These are phyloP conservation scores for Eremobia ochroleuca DNA, from an alignment of 2,888 invertebrate species.

Conservation along the genomic window DNA sequence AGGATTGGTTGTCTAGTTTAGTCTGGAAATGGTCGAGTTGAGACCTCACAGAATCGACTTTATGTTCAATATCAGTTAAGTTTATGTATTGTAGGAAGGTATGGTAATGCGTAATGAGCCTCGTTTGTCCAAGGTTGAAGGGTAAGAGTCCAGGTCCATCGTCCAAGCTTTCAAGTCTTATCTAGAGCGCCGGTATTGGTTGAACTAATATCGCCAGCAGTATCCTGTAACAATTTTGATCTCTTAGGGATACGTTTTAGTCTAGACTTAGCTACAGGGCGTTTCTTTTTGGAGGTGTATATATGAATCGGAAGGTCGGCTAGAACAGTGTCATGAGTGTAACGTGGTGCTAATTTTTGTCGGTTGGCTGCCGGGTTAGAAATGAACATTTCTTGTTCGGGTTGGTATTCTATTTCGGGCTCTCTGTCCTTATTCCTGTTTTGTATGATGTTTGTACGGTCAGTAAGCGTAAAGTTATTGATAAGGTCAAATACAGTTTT, in stretches of 20 bases:
- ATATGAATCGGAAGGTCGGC: conserved; percentile 15
- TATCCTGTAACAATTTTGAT: background rate
- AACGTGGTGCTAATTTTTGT: conserved; percentile 16
- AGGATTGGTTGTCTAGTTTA: background rate
- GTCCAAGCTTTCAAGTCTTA: background rate
- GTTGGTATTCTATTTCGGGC: conserved; percentile 15
- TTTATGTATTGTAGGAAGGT: conserved; percentile 15
- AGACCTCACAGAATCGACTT: background rate
- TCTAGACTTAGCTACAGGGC: conserved; percentile 13
- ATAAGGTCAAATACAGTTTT: conserved; percentile 4
- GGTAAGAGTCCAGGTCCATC: background rate
- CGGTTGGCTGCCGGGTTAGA: conserved; percentile 3
- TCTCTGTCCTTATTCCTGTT: conserved; percentile 20
- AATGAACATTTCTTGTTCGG: conserved; percentile 15
- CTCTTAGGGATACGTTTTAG: background rate
- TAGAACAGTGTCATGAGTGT: conserved; percentile 15
- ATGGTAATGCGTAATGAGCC: conserved; percentile 5
- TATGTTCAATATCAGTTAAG: background rate
- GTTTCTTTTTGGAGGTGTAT: background rate
- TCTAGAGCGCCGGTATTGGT: background rate
- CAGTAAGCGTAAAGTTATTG: background rate
- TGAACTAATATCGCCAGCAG: background rate
- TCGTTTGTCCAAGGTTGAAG: background rate
- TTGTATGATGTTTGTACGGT: conserved; percentile 11
- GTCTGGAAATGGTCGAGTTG: background rate